phyloP scores from a whole-genome alignment of 1,140 invertebrate species.

The Caenorhabditis inopinata region DNA sequence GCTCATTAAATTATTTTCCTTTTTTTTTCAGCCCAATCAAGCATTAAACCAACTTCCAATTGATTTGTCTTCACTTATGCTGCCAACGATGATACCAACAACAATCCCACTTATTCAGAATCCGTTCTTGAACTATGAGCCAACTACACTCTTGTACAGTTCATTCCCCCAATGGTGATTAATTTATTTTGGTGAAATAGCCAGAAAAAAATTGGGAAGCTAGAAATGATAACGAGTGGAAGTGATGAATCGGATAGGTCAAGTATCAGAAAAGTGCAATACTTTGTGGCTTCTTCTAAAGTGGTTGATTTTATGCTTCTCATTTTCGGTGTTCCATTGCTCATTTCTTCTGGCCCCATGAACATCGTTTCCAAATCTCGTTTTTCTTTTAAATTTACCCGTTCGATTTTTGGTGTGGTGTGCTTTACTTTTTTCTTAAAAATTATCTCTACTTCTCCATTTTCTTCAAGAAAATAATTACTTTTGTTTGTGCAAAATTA shows the following conservation, averaged over 20 bases:
- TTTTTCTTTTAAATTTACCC: neutral
- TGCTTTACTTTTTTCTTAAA: neutral
- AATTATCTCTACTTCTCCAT: neutral
- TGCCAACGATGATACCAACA: constrained; percentile 18
- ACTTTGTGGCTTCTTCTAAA: neutral
- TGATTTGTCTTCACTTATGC: constrained; percentile 12
- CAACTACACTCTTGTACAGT: constrained; percentile 8
- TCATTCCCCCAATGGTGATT: constrained; percentile 27
- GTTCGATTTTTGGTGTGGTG: neutral
- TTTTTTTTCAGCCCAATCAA: neutral
- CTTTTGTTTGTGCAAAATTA: constrained; percentile 1
- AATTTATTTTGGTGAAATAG: neutral
- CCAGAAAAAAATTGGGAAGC: neutral
- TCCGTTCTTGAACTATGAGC: constrained; percentile 21
- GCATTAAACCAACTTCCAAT: constrained; percentile 34
- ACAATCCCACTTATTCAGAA: constrained; percentile 23
- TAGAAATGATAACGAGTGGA: too few species aligned
- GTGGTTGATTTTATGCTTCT: neutral
- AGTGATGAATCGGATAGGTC: too few species aligned
- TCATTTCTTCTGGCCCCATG: neutral
- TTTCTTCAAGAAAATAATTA: neutral
- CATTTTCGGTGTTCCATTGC: constrained; percentile 16
- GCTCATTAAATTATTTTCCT: neutral
- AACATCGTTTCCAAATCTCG: neutral
- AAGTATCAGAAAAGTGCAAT: neutral